These are phyloP conservation scores for Autographa pulchrina DNA, from an alignment of 2,888 invertebrate genomes.

Conservation along the genomic window DNA sequence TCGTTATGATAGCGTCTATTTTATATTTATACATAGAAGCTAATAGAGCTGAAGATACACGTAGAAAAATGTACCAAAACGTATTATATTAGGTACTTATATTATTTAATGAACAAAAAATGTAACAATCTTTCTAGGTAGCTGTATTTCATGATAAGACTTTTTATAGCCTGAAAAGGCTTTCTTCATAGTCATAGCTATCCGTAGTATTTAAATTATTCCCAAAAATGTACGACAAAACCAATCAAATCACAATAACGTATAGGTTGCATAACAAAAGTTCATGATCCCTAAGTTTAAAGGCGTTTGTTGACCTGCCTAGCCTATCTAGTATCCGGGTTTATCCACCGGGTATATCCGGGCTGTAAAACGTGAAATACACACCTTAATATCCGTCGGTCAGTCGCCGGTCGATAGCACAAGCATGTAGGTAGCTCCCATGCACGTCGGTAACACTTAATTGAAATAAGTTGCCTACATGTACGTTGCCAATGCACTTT, in stretches of 20 bases:
- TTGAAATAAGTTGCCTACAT: constrained; percentile 27
- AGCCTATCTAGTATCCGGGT: constrained; percentile 7
- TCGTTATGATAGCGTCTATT: not conserved
- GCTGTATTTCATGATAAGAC: no score
- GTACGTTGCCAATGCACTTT: not conserved
- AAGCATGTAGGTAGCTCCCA: constrained; percentile 11
- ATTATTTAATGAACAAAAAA: no score
- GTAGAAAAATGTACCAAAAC: no score
- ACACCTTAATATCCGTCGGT: constrained; percentile 55
- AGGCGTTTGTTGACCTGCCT: constrained; percentile 20
- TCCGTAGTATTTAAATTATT: no score
- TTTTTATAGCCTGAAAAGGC: no score
- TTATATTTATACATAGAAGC: not conserved
- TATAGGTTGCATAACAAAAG: not conserved
- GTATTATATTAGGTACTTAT: no score
- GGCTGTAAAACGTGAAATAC: constrained; percentile 63
- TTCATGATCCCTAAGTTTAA: constrained; percentile 18
- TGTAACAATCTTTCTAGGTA: no score
- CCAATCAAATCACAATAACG: not conserved
- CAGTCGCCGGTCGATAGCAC: constrained; percentile 24
- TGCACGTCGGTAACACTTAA: constrained; percentile 30
- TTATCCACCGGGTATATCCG: constrained; percentile 12
- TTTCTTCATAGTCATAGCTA: no score
- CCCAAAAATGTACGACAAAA: no score
- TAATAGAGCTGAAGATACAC: not conserved